Evolutionary conservation across 2,113 vertebrate genomes (phyloP).

Genomic region (Lathamus discolor): DNA sequence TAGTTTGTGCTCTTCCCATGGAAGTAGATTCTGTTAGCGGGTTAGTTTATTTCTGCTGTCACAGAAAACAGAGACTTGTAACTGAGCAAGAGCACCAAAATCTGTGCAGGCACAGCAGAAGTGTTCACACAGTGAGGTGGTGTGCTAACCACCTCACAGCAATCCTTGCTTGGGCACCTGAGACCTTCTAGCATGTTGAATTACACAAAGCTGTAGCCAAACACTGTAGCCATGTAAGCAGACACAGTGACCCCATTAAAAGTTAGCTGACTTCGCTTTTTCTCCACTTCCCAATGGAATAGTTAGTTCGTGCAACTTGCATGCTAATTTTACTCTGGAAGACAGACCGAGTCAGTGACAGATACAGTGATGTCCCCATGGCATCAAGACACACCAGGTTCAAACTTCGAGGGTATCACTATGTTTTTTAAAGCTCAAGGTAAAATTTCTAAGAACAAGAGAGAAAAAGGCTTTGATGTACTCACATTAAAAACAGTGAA

Average conservation of each 20-base stretch:
- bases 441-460: not conserved
- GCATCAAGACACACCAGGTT: not conserved
- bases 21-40: not conserved
- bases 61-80: not conserved
- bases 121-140: not conserved
- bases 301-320: not conserved
- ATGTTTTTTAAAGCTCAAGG: not conserved
- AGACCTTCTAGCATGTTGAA: not conserved
- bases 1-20: not conserved
- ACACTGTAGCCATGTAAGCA: not conserved
- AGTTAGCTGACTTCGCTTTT: not conserved
- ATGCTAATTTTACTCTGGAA: not conserved
- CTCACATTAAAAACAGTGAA: not conserved
- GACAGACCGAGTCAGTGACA: not conserved
- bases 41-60: not conserved
- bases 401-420: not conserved
- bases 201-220: not conserved
- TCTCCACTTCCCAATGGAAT: not conserved
- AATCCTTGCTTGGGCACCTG: not conserved
- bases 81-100: not conserved
- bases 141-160: not conserved
- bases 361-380: rapidly evolving
- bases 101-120: not conserved
- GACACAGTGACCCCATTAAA: not conserved
- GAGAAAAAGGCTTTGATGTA: not conserved